Base-by-base conservation (phyloP, 1,140 invertebrate genomes). In the Delia radicum region DNA sequence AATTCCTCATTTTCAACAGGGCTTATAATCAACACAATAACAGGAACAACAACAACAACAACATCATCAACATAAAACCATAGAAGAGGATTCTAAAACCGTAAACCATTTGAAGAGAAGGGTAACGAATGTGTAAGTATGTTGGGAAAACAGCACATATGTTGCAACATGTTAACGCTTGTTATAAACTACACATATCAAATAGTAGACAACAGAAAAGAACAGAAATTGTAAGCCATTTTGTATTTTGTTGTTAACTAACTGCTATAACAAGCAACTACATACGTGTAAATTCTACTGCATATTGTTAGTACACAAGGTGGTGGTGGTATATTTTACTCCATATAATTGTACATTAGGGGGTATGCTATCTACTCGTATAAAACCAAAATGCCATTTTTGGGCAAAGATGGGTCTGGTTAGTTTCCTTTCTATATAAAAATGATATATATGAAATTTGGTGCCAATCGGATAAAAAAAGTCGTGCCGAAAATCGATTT, bases 101-200 rank as follows among this genome's bases (percentile, higher is more conserved):
- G 28, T 65, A 13, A 65, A 65, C 21, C 3, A 65, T 65, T 27
- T 65, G 62, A 29, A 65, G 37, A 42, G 62, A 65, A 65, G 62
- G 62, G 62, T 65, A 65, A 29, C 62, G 62, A 65, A 65, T 65
- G 21, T 65, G 15, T 29, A 28, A 62, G 10, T 62, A 5, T 42
- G 15, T 42, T 42, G 37, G 62, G 62, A 65, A 65, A 65, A 46
- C 28, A 21, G 42, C 28, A 73, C 71, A 73, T 73, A 73, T 73
- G 71, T 73, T 73, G 71, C 71, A 55, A 27, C 42, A 73, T 73
- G 71, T 73, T 73, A 73, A 73, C 71, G 42, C 42, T 65, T 65
- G 62, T 42, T 42, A n/a, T n/a, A 42, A 42, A 42, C 15, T 42
- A 42, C 37, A 42, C 15, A 42, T 13, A 42, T 12, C 37, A 42